Percentiles rank a stretch among this genome's conserved stretches.
Evolutionary conservation across 2,888 invertebrate species (phyloP).

Genomic region (Limnephilus auricula): DNA sequence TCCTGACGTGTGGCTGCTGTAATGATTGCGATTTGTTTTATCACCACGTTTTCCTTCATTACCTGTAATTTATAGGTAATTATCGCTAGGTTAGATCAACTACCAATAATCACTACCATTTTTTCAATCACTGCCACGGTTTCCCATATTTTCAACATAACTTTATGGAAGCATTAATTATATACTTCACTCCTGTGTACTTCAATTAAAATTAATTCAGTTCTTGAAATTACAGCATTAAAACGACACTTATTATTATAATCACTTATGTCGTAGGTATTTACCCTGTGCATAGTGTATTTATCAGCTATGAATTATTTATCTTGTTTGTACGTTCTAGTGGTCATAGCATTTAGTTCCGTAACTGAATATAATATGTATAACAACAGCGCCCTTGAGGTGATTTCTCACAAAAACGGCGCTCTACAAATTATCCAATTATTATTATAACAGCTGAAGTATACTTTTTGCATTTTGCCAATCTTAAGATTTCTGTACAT

Average conservation of each 20-base stretch:
- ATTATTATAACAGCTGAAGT: not conserved
- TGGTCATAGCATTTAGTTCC: not conserved
- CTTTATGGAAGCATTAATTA: not conserved
- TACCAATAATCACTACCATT: not conserved
- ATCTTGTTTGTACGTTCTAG: not conserved
- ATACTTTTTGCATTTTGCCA: not conserved
- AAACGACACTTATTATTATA: not conserved
- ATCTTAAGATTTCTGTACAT: too few relatives aligned
- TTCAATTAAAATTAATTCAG: not conserved
- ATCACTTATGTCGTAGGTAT: not conserved
- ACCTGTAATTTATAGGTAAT: not conserved
- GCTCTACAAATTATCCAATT: too few relatives aligned
- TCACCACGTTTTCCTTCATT: not conserved
- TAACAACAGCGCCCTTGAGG: too few relatives aligned
- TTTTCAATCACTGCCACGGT: too few relatives aligned
- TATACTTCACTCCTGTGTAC: not conserved
- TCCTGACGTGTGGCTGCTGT: not conserved
- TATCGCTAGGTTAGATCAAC: not conserved
- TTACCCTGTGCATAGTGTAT: not conserved
- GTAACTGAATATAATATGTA: not conserved
- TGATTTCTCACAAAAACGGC: too few relatives aligned
- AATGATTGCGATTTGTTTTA: not conserved
- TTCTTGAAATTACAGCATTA: not conserved
- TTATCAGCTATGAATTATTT: not conserved
- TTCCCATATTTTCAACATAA: not conserved